These are phyloP conservation scores for Watsonalla cultraria DNA, from an alignment of 2,888 invertebrate genomes.

Conservation along the genomic window DNA sequence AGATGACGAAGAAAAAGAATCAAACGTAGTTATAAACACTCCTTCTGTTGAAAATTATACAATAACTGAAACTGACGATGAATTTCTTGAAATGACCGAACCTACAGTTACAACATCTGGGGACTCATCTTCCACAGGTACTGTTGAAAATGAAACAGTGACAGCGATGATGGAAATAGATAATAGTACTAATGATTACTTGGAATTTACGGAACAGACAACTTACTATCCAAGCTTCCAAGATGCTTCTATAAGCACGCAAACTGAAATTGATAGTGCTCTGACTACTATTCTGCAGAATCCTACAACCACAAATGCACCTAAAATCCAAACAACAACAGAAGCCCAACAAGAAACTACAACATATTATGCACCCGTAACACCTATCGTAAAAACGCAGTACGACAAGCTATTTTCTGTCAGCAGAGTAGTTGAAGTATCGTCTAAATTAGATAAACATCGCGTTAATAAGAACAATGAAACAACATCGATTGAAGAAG, in stretches of 20 bases:
- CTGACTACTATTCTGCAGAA: constrained; percentile 16
- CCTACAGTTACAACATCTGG: constrained; percentile 35
- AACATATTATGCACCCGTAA: constrained; percentile 37
- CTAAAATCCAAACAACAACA: constrained; percentile 4
- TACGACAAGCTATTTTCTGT: constrained; percentile 82
- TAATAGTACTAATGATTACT: constrained; percentile 60
- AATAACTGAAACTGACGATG: constrained; percentile 51
- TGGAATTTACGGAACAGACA: constrained; percentile 51
- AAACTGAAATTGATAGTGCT: constrained; percentile 27
- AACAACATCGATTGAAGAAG: constrained; percentile 72
- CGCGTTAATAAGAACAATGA: constrained; percentile 77
- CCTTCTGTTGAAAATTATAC: constrained; percentile 33
- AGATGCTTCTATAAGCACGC: constrained; percentile 31
- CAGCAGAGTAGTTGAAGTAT: constrained; percentile 83
- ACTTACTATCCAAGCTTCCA: constrained; percentile 49
- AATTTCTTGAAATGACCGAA: constrained; percentile 58
- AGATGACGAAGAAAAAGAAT: constrained; percentile 22
- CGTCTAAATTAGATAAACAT: constrained; percentile 81
- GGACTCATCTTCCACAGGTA: constrained; percentile 39
- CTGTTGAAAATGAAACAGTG: constrained; percentile 41
- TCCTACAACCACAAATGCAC: constrained; percentile 4
- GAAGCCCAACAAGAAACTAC: constrained; percentile 30
- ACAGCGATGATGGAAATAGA: constrained; percentile 53
- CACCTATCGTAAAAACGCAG: constrained; percentile 66
- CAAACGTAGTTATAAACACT: constrained; percentile 28